Base-by-base conservation (phyloP, 2,113 vertebrate genomes). In the Enhydra lutris region DNA sequence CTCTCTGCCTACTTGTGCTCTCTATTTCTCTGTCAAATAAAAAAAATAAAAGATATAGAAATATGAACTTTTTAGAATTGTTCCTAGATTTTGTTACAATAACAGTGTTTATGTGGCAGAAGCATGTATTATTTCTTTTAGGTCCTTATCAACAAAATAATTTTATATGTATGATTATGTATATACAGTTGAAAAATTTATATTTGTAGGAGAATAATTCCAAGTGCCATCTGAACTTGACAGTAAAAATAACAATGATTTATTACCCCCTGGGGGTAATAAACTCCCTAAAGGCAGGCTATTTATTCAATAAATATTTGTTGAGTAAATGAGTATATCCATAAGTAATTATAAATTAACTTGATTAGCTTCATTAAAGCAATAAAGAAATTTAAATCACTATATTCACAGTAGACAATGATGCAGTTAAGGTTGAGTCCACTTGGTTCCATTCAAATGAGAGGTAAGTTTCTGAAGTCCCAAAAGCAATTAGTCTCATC, bases 281-380 rank as follows among this genome's bases (percentile, higher is more conserved):
- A 86, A 91, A 67, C 17, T 93, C 39, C 39, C 39, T 73, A 63
- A 81, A 34, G 47, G 47, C 7, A 97, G 31, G n/a, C 50, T 76
- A 52, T 79, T 87, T 84, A 93, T 29, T 86, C 31, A 93, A 81
- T 86, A 93, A 93, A 24, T 88, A 84, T 76, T 97, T 96, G 34
- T 79, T 90, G 23, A 92, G 57, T 94, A 89, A 67, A 61, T 91
- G 12, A 89, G n/a, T 71, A 89, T 76, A 85, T 45, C 14, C 20
- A 47, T 39, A 87, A 79, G 24, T 69, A 74, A 83, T 83, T 83
- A 94, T 85, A 91, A 85, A 59, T 73, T n/a, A 96, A 94, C 29
- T 73, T 67, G 29, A 96, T 95, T 95, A 91, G 50, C 8, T 65
- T 93, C 14, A 36, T 52, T 97, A 87, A 95, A 88, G 10, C 14